phyloP scores from a whole-genome alignment of 2,797 vertebrate genomes.

The Tapirus indicus region DNA sequence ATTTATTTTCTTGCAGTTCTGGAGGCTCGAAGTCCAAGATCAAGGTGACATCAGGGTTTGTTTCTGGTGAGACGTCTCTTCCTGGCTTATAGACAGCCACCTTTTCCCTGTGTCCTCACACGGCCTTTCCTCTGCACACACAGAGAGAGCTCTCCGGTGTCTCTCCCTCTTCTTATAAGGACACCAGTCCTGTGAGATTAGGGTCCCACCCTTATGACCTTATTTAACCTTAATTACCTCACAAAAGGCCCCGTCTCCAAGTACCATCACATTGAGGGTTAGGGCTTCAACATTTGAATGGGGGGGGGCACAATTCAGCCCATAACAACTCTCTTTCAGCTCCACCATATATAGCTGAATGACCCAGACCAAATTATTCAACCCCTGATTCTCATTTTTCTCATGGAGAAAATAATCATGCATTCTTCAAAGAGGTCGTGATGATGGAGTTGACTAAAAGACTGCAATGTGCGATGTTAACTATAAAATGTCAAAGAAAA shows the following conservation, averaged over 20 bases:
- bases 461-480: neutral
- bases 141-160: neutral
- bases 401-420: neutral
- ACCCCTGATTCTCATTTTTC: neutral
- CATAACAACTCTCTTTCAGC: neutral
- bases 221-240: neutral
- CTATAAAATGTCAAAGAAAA: neutral
- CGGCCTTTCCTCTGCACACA: too few species aligned
- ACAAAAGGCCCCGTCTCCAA: neutral
- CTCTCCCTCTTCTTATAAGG: neutral
- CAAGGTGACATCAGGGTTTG: neutral
- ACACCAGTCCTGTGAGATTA: neutral
- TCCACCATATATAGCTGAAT: neutral
- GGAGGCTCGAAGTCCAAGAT: neutral
- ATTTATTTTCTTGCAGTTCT: neutral
- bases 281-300: neutral
- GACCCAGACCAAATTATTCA: neutral
- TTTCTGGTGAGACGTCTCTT: neutral
- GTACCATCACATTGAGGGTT: too few species aligned
- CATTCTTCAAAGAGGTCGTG: neutral
- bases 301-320: neutral
- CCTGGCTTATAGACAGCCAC: neutral
- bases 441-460: neutral
- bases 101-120: neutral
- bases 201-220: fast-evolving